Evolutionary conservation across 2,797 vertebrate genomes (phyloP), one percentile per base, ranked within the genome.

Genomic region (Octomys mimax): DNA sequence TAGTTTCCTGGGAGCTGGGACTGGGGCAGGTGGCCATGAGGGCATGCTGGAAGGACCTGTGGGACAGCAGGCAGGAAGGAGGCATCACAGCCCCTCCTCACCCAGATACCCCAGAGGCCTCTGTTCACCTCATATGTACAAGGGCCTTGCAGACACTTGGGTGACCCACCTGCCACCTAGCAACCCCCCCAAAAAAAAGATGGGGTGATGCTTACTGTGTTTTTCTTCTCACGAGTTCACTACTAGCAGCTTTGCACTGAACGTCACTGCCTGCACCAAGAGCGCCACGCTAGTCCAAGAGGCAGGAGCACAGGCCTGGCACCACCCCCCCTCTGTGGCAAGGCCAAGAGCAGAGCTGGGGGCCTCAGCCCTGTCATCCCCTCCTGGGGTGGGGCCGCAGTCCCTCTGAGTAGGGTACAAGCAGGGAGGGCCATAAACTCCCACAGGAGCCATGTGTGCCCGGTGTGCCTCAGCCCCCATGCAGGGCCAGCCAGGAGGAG

Each of bases 191-290:
- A 36, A 61, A 22, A n/a, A 14, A 68, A 26, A 10, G 52, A 11
- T n/a, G 4, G 6, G 24, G 39, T 7, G 26, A 21, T 21, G 0
- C 49, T 73, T 5, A 6, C 18, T 22, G 6, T 3, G n/a, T 6
- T 26, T 13, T 21, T 28, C 5, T 19, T 31, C 42, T 73, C n/a
- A 49, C 11, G 66, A 28, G 8, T 9, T n/a, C 22, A 66, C 24
- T 21, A 24, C 57, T 0, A 13, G 28, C 0, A 0, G 31, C 81
- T 73, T 33, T 14, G 49, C n/a, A 49, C 39, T 11, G 3, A 1
- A 46, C 3, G 2, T 13, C 10, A 1, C 33, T 21, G 28, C 26
- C 61, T 78, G 42, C 2, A 18, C 13, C 0, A 0, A 28, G 46
- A 79, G 8, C 21, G 0, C 28, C n/a, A 5, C 0, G 46, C 77